A percentile compares a stretch with the other conserved stretches of the same genome.
These are phyloP conservation scores for Semnornis frantzii DNA, from an alignment of 2,113 vertebrate genomes.

Conservation along the genomic window DNA sequence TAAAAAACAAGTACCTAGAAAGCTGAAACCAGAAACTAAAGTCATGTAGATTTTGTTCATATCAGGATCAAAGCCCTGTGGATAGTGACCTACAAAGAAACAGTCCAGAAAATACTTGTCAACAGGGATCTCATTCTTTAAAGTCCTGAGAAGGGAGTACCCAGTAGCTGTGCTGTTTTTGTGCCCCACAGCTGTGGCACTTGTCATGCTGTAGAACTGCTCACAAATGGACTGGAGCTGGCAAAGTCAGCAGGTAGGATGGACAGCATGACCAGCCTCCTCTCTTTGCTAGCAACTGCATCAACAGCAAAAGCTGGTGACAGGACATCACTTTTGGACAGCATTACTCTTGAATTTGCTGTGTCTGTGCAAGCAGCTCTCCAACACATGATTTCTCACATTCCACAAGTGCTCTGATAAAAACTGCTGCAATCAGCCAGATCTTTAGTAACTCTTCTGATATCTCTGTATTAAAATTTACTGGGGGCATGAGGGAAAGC, in stretches of 20 bases:
- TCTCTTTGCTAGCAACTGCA: fast-evolving
- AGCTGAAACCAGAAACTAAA: background rate
- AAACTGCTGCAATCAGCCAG: background rate
- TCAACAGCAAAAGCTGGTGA: background rate
- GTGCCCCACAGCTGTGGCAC: fast-evolving
- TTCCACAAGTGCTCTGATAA: background rate
- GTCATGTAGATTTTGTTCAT: background rate
- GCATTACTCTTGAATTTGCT: background rate
- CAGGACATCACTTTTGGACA: background rate
- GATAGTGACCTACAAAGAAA: background rate
- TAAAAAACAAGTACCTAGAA: background rate
- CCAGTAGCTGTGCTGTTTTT: background rate
- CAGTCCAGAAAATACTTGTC: background rate
- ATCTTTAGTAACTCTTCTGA: background rate
- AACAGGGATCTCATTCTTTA: background rate
- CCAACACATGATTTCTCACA: background rate
- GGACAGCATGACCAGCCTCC: fast-evolving
- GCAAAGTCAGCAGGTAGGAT: background rate
- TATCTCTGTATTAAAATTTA: background rate
- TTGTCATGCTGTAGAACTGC: background rate
- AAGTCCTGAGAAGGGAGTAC: background rate
- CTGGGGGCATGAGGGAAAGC: background rate
- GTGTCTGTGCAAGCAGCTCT: background rate
- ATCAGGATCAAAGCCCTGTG: background rate
- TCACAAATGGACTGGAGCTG: background rate